Conservation (phyloP, 2,888 invertebrate species). For the Leucophora obtusa region DNA sequence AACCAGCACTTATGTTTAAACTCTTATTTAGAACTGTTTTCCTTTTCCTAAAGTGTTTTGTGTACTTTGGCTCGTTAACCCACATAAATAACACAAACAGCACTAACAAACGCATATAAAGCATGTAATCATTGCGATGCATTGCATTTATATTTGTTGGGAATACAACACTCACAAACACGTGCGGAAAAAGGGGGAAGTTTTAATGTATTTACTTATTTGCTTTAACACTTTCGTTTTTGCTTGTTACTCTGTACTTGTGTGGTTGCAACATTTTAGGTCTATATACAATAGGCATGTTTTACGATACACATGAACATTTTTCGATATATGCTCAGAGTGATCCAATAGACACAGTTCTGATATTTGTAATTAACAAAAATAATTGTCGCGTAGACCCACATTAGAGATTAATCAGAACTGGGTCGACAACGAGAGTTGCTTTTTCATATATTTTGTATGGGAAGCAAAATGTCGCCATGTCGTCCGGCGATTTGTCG, state of each 20-base stretch:
- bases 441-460: no score
- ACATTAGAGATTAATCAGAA: no score
- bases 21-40: constrained; percentile 56
- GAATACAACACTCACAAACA: not conserved
- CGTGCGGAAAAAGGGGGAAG: not conserved
- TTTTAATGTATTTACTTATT: not conserved
- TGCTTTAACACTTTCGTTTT: not conserved
- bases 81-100: constrained; percentile 35
- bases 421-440: no score
- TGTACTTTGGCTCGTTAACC: constrained; percentile 51
- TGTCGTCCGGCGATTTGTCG: no score
- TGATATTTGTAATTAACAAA: no score
- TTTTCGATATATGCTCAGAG: no score
- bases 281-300: not conserved
- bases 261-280: not conserved
- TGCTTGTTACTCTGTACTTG: not conserved
- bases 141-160: no score
- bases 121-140: no score
- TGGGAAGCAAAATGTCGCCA: no score
- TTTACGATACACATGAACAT: not conserved
- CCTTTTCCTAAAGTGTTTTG: constrained; percentile 29
- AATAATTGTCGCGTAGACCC: no score
- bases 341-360: no score
- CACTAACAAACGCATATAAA: no score
- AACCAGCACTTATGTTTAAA: constrained; percentile 51